Evolutionary conservation across 2,797 vertebrate species (phyloP), one percentile per base, ranked within the genome.

Genomic region (Pseudomugil gertrudae): DNA sequence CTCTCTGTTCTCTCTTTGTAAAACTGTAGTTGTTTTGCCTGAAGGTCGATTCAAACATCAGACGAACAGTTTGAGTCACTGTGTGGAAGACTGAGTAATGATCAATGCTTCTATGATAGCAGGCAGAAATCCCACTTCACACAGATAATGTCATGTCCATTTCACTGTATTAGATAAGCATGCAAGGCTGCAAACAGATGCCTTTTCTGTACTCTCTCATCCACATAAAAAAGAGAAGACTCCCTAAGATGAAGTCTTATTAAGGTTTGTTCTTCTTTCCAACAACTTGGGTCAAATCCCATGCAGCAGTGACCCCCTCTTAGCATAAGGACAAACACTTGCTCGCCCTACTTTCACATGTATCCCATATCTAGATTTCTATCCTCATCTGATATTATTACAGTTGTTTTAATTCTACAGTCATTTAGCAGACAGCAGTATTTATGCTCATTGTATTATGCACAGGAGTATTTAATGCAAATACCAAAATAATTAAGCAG

Each of bases 191-290:
- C 48, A 68, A 64, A 35, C 13, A 2, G 71, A 71, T 30, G 13
- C n/a, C 9, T 47, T 66, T 69, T 48, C 63, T 21, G 69, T 69
- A 7, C 14, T 60, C 53, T 71, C 57, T 60, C 56, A 61, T 36
- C 35, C 35, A 36, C 13, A 14, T 36, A 4, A 29, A 33, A 79
- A 38, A 59, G 48, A 57, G 23, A 52, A 57, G 30, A 52, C 66
- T 75, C 87, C 78, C 75, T 13, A 26, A 48, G 72, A 86, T 75
- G 83, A 74, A 78, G 30, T 35, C 66, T 83, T 84, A 83, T 87
- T 87, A 84, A 69, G 72, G 45, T 79, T 69, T 81, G 61, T 82
- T 73, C 81, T 72, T 83, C 59, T 64, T 50, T 43, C 60, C 68
- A 58, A 57, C 66, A 73, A 72, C 72, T 85, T 58, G 54, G 78